Base-by-base conservation (phyloP, 2,113 vertebrate genomes). In the Brachionichthys hirsutus region DNA sequence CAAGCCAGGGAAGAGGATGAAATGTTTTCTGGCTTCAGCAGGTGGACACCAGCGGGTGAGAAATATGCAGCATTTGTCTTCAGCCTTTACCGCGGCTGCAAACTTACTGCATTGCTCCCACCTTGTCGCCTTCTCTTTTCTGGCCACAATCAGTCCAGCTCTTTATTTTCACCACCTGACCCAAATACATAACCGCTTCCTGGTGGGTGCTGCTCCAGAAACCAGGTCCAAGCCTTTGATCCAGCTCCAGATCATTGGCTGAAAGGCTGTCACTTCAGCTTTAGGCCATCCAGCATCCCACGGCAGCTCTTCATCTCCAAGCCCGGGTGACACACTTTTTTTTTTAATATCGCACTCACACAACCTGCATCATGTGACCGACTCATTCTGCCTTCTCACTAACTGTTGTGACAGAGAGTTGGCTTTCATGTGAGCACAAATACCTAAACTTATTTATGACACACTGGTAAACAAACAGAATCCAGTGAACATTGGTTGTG, bases 181-280 rank as follows among this genome's bases (percentile, higher is more conserved):
- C 89, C 87, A 92, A 55, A 90, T 89, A 87, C 80, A 83, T 76
- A 85, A 77, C 73, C 34, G 64, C 66, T 85, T 90, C 87, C 90
- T 89, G 77, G 85, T 80, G 90, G 85, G 88, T 88, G 78, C 64
- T 87, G 89, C 89, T 89, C 89, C 85, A 90, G 74, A 90, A 90
- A 91, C 64, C 48, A 71, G 72, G 69, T 74, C 80, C 84, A 83
- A 81, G 77, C 70, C 88, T 90, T 90, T 92, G 85, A 91, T 89
- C 70, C 56, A 43, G 75, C 67, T 86, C 87, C 90, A 90, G 82
- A 88, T 83, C 73, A 56, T 71, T 73, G 75, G 77, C 82, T 80
- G 84, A 83, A 79, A 88, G 83, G 64, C 73, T 73, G 78, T 80
- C 78, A 83, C 86, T 87, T 87, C 74, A 73, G 83, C 86, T 85